Evolutionary conservation across 2,113 vertebrate species (phyloP), one percentile per base, ranked within the genome.

Genomic region (Phalacrocorax brasilianus): DNA sequence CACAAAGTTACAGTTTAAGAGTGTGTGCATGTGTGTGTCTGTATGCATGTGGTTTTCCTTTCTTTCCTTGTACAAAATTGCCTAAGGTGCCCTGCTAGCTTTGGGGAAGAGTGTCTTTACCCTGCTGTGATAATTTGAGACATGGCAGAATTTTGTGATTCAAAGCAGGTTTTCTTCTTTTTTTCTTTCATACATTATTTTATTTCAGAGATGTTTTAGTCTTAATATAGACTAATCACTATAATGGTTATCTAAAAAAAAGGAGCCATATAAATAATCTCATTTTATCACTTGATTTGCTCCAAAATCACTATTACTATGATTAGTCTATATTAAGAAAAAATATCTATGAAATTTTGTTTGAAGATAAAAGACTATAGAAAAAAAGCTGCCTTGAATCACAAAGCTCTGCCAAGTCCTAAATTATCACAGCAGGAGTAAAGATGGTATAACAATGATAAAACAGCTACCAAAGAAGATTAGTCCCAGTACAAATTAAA

Each of bases 361-460:
- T 89, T 87, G 49, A 93, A 91, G 61, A 35, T 35, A 84, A 78
- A 93, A 65, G 20, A 67, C 2, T 18, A 52, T 35, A 33, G 38
- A 18, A 53, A 78, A 68, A 88, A 82, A 23, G 2, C 47, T 73
- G 13, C 53, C 50, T 88, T 73, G 61, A 91, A 62, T 94, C 79
- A 77, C 26, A 77, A 82, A 92, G 44, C 56, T 85, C 61, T 85
- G 20, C 21, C 22, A 82, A 67, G 40, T 52, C 49, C 58, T 91
- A 62, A 59, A 59, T 59, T 93, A 86, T 91, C 89, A 86, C 82
- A 94, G 65, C 6, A 8, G 79, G 73, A 94, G 8, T 73, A 89
- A 91, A 84, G 66, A 91, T 81, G 24, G 66, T 53, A 35, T 59
- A 91, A 90, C 76, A 93, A 81, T 76, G 56, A 90, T 83, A 89